Percentiles rank a stretch among this genome's conserved stretches.
These are phyloP conservation scores for Scophthalmus maximus DNA, from an alignment of 2,113 vertebrate species.

Conservation along the genomic window DNA sequence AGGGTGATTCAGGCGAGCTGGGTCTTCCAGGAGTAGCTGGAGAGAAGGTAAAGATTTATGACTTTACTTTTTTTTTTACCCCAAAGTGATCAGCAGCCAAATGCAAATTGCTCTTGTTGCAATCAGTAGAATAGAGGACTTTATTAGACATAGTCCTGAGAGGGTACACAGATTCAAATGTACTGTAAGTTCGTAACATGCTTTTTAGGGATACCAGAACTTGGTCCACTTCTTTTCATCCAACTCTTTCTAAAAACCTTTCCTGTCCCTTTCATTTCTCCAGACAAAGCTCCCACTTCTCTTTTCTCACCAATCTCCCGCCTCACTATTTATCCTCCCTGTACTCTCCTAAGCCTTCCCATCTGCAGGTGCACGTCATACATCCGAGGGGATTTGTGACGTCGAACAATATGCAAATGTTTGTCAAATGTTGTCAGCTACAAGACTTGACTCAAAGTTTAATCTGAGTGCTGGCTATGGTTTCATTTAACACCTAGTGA, in stretches of 20 bases:
- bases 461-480: conserved; percentile 40
- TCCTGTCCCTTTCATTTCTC: conserved; percentile 61
- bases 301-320: conserved; percentile 70
- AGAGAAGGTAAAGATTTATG: conserved; percentile 85
- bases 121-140: neutral
- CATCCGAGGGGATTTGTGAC: conserved; percentile 50
- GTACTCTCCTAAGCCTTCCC: conserved; percentile 50
- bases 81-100: neutral
- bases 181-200: neutral
- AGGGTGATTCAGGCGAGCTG: conserved; percentile 87
- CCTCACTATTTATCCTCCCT: conserved; percentile 66
- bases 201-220: neutral
- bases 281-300: conserved; percentile 70
- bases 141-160: neutral
- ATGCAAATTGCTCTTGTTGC: neutral
- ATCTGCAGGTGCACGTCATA: conserved; percentile 63
- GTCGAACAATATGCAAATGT: conserved; percentile 54
- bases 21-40: conserved; percentile 89
- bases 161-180: neutral
- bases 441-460: conserved; percentile 16
- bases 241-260: conserved; percentile 34
- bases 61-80: neutral
- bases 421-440: conserved; percentile 39
- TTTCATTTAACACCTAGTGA: conserved; percentile 40
- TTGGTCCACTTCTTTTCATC: conserved; percentile 3